Base-by-base conservation (phyloP, 37 sponge, comb jelly and placozoan species). In the Halichondria panicea region DNA sequence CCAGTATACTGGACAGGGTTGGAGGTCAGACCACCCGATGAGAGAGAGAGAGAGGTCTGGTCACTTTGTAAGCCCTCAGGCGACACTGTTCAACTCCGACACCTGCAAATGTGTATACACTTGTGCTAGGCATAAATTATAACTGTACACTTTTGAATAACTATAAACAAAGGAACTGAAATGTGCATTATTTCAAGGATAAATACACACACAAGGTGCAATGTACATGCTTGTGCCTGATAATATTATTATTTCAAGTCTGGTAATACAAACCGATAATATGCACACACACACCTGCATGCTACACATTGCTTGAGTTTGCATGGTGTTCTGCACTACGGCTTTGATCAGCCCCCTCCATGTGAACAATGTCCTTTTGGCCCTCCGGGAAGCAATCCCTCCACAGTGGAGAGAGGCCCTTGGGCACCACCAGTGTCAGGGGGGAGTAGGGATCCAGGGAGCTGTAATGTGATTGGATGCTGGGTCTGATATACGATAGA, bases 401-500 rank as follows among this genome's bases (percentile, higher is more conserved):
- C 87, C 87, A 86, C 12, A 81, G 87, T 13, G 87, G 87, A 24
- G 69, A 55, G 37, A 86, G 30, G 8, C 81, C 87, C 34, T 41
- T 54, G 58, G 87, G 87, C 30, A 86, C 81, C 53, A 80, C 81
- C 37, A 86, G 87, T 7, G 75, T 74, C 57, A 86, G 81, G n/a
- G 87, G 87, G 48, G 87, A 86, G 75, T 74, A 86, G 48, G 87
- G 87, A 48, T 86, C 80, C 27, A 42, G 55, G 36, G 81, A 79
- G 50, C 30, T 27, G 43, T 73, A 86, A 28, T 80, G 53, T 8
- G 32, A 25, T 68, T 80, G 87, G 18, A 86, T 75, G 6, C 74
- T 67, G 24, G 81, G 81, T 42, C 87, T 36, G 45, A 86, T n/a
- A n/a, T 61, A 22, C 75, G 75, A 9, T 74, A 70, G 34, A 75